phyloP scores from a whole-genome alignment of 2,888 invertebrate genomes.

The Phyllotreta striolata region DNA sequence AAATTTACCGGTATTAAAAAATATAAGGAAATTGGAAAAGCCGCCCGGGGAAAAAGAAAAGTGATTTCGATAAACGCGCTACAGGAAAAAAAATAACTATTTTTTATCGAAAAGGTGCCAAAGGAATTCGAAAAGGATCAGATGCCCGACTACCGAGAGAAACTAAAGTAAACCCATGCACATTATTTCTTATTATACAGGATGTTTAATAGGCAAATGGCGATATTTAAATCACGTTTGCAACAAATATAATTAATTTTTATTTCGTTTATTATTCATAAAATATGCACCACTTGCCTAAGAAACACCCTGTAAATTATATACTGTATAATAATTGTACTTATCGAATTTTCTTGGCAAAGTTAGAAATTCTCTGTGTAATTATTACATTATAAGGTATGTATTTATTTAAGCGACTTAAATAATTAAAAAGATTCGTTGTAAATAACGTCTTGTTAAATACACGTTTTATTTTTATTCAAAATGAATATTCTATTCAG shows the following conservation, averaged over 20 bases:
- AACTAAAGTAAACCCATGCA: background rate
- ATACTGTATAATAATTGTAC: constrained; percentile 32
- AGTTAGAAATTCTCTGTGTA: constrained; percentile 12
- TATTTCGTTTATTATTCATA: background rate
- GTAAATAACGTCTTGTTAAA: constrained; percentile 22
- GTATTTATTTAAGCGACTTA: constrained; percentile 46
- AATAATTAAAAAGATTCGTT: constrained; percentile 30
- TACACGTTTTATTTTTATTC: constrained; percentile 12
- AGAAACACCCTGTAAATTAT: background rate
- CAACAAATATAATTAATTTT: no score
- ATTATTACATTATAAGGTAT: constrained; percentile 39
- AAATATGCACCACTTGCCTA: background rate
- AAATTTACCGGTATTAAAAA: constrained; percentile 22
- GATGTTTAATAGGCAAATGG: no score
- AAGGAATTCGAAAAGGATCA: constrained; percentile 3
- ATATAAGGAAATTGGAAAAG: constrained; percentile 25
- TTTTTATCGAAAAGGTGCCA: constrained; percentile 9
- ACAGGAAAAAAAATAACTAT: background rate
- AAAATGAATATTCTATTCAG: background rate
- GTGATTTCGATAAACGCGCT: no score
- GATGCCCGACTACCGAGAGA: constrained; percentile 9
- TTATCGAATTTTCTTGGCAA: constrained; percentile 40
- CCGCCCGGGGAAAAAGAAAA: no score
- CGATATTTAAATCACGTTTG: no score
- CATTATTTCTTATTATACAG: background rate